Evolutionary conservation across 2,113 vertebrate species (phyloP), one percentile per base, ranked within the genome.

Genomic region (Dipodomys spectabilis): DNA sequence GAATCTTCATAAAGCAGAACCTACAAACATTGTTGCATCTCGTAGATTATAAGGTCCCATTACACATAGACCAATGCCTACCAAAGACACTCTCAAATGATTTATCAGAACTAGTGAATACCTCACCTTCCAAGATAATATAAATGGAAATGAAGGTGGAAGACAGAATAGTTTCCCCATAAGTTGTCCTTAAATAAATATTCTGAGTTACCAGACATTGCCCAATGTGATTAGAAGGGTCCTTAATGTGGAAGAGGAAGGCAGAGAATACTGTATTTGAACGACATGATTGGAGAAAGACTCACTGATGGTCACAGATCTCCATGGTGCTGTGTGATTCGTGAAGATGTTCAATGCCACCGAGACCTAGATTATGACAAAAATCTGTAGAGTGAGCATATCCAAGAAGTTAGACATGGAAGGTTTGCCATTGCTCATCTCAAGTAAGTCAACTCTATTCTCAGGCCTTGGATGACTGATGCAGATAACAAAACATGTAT

Each of bases 1-100:
- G 74, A 88, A 64, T 60, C 71, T 90, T 89, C 45, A 89, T 77
- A 84, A 65, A 28, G 18, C 16, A 86, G 77, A n/a, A 53, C 64
- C 16, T 94, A 62, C 18, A 53, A 64, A 5, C 67, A 71, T 74
- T 80, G 49, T 60, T 83, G 5, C 8, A 12, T 84, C 30, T 93
- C 57, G 53, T 85, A 73, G 25, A 39, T n/a, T 65, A 13, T 35
- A 25, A 80, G 44, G 49, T 65, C 22, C 73, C 74, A 67, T 12
- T 68, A 39, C 32, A 45, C 23, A 62, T 28, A 75, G 45, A 62
- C 68, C 23, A 91, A 88, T 71, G 62, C 25, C 12, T 75, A 7
- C 73, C 73, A 53, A 75, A 80, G 39, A 69, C 35, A 6, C 30
- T 64, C 65, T 45, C n/a, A 28, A 62, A 20, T 11, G 39, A 45